Evolutionary conservation across 2,113 vertebrate genomes (phyloP), one percentile per base, ranked within the genome.

Genomic region (Lepus americanus): DNA sequence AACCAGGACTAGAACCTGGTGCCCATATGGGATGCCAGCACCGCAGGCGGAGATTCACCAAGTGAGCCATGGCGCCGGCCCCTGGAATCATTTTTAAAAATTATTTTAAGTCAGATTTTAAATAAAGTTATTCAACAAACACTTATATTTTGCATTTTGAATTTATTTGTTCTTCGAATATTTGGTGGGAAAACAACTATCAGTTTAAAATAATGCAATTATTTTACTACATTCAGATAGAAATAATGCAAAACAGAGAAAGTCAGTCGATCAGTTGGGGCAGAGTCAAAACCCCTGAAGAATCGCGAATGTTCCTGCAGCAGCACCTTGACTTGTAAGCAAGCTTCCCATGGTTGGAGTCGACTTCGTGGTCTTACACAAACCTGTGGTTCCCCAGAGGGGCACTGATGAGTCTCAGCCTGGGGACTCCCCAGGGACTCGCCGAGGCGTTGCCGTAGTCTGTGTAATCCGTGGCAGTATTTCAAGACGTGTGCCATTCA

Each of bases 271-370:
- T 92, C 66, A 63, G 36, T 14, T 81, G 67, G 31, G 63, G 33
- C 20, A 6, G 6, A 61, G 27, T 77, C 63, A 81, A 87, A 83
- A 51, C 27, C 59, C 67, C 7, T 6, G 3, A 55, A 70, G 49
- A 90, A 69, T 74, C 44, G 20, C 36, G 79, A 16, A 81, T 74
- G 94, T 94, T 59, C 83, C 31, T 64, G 19, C 69, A 77, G 88
- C 88, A 90, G 44, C 51, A 69, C 66, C 76, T 96, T 39, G 59
- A 61, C 90, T 59, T 95, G 89, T 66, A 92, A 93, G 76, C 55
- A 69, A 73, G 51, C 70, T 76, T 97, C 90, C 66, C 66, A 66
- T 89, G 87, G 77, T 64, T 66, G 29, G 80, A 91, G 80, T 76
- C 31, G n/a, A 59, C 76, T 84, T 84, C 59, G 76, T 73, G 77